Evolutionary conservation across 1,140 invertebrate genomes (phyloP).

Genomic region (Neodiprion lecontei): DNA sequence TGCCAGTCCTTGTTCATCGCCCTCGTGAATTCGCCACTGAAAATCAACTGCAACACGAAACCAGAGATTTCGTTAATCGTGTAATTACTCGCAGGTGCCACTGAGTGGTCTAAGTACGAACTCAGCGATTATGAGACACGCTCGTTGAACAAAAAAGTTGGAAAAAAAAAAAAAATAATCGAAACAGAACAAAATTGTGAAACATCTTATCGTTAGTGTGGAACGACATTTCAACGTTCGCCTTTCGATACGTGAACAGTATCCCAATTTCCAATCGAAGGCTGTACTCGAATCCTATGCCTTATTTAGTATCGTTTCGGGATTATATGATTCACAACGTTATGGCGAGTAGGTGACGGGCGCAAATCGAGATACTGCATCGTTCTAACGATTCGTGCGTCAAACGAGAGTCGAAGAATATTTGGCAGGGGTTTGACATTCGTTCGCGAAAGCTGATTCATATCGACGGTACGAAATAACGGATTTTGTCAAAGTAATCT

Average conservation of each 20-base stretch:
- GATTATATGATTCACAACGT: neutral
- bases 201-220: neutral
- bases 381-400: too few species aligned
- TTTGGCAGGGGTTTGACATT: neutral
- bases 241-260: neutral
- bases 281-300: neutral
- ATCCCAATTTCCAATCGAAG: neutral
- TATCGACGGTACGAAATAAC: too few species aligned
- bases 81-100: too few species aligned
- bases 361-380: neutral
- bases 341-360: neutral
- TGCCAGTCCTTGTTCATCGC: slow-evolving; percentile 99
- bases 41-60: slow-evolving; percentile 88
- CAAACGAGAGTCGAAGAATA: too few species aligned
- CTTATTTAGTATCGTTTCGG: neutral
- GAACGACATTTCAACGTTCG: neutral
- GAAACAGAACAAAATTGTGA: too few species aligned
- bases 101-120: too few species aligned
- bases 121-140: too few species aligned
- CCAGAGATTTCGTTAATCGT: neutral
- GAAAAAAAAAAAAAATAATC: too few species aligned
- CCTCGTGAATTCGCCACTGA: slow-evolving; percentile 99
- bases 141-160: too few species aligned
- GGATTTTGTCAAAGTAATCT: too few species aligned
- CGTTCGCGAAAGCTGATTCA: too few species aligned